Evolutionary conservation across 2,797 vertebrate species (phyloP).

Genomic region (Scolopax bukidnonensis): DNA sequence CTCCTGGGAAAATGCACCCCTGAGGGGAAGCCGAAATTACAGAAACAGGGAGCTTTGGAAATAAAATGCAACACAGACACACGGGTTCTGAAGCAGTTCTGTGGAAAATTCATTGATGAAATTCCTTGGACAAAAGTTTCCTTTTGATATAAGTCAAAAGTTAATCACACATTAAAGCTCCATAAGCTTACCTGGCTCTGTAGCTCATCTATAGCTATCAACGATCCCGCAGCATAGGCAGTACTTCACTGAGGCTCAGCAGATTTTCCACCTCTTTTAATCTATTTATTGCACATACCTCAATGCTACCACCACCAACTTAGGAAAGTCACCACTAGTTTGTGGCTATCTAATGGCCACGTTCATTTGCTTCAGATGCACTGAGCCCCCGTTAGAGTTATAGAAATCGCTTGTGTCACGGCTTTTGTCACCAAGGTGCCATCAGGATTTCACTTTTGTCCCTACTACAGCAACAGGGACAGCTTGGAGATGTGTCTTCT

Average conservation of each 20-base stretch:
- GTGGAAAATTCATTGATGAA: neutral
- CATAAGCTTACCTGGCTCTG: neutral
- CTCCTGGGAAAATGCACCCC: neutral
- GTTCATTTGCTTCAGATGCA: neutral
- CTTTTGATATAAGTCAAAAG: neutral
- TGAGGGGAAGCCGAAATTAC: neutral
- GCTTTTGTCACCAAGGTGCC: neutral
- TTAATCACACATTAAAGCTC: neutral
- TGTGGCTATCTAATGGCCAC: neutral
- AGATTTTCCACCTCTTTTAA: neutral
- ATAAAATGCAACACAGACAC: neutral
- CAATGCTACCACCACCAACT: neutral
- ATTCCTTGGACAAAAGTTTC: neutral
- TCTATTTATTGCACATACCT: neutral
- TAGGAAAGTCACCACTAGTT: neutral
- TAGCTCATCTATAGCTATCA: neutral
- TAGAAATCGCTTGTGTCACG: neutral
- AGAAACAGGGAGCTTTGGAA: neutral
- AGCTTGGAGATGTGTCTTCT: too few species aligned
- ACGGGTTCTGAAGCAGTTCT: neutral
- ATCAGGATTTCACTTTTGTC: fast-evolving
- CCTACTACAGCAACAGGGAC: neutral
- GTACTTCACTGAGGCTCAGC: neutral
- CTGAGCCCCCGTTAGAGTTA: fast-evolving
- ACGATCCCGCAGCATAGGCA: neutral